Conservation (phyloP, 2,888 invertebrate species). For the Agrotis segetum region DNA sequence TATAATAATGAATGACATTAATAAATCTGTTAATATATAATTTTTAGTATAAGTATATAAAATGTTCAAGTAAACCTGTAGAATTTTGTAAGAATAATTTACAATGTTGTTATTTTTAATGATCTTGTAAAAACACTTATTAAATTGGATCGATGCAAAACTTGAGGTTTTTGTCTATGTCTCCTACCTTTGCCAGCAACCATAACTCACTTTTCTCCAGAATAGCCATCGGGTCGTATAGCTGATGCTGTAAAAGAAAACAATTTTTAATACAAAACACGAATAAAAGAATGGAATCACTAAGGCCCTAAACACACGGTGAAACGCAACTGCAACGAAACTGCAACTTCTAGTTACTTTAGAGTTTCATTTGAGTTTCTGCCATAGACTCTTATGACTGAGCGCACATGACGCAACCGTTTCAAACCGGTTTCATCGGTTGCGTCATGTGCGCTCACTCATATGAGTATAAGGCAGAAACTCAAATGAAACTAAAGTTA, state of each 20-base stretch:
- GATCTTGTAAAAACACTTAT: constrained; percentile 58
- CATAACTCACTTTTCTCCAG: constrained; percentile 81
- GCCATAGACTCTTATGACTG: too few species aligned
- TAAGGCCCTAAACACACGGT: too few species aligned
- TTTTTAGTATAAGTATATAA: constrained; percentile 60
- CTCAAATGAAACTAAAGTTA: too few species aligned
- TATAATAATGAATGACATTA: constrained; percentile 74
- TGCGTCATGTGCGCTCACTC: too few species aligned
- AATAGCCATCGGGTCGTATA: constrained; percentile 71
- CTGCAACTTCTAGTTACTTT: too few species aligned
- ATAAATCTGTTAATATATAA: constrained; percentile 67
- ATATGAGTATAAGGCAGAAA: too few species aligned
- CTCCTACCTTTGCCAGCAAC: constrained; percentile 77
- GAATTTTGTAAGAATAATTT: constrained; percentile 65
- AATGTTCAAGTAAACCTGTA: constrained; percentile 62
- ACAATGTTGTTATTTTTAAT: constrained; percentile 52
- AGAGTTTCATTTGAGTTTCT: too few species aligned
- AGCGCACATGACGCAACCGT: too few species aligned
- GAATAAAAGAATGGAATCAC: too few species aligned
- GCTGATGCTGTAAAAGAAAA: constrained; percentile 70
- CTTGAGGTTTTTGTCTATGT: constrained; percentile 81
- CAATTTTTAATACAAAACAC: too few species aligned
- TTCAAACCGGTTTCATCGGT: too few species aligned
- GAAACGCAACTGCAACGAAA: too few species aligned
- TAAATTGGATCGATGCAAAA: constrained; percentile 83